Base-by-base conservation (phyloP, 2,888 invertebrate species). In the Coleophora deauratella region DNA sequence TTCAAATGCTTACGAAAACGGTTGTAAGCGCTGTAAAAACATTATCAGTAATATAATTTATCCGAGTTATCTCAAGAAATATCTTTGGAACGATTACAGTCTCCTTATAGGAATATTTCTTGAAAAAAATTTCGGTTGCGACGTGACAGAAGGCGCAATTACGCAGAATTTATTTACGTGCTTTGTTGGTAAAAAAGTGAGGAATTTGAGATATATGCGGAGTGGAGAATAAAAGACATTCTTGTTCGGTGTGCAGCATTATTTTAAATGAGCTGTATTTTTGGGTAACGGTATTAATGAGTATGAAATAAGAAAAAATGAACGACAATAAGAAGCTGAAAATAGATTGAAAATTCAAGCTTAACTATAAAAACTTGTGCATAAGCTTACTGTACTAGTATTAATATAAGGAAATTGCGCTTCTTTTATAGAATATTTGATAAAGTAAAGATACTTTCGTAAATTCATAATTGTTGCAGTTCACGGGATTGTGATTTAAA, bases 141-240 rank as follows among this genome's bases (percentile, higher is more conserved):
- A 51, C 51, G 55, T 56, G 67, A 56, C 64, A 55, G 47, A 52
- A 55, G 59, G 21, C 55, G 62, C 69, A 76, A 77, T 77, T 75
- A 73, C 64, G 54, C 51, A 63, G 61, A 75, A 79, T 79, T 78
- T 77, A 79, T 78, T 71, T 70, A 62, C 66, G 62, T 63, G 55
- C 55, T 54, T 40, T 21, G 21, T n/a, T 31, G n/a, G 10, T 39
- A 38, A 42, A 43, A 43, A 41, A 7, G 33, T 42, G 27, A 11
- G 10, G 12, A 28, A 32, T 12, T 21, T 21, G 21, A 21, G 21
- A 21, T 21, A 21, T 21, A 21, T 21, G 21, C 6, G 21, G 21
- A 21, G 21, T 21, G 21, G 21, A 21, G 21, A 21, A 21, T 21
- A 21, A 21, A 21, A 21, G 21, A 6, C 21, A 21, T 21, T 21